These are phyloP conservation scores for Ptyas mucosa DNA, from an alignment of 2,113 vertebrate species.

Conservation along the genomic window DNA sequence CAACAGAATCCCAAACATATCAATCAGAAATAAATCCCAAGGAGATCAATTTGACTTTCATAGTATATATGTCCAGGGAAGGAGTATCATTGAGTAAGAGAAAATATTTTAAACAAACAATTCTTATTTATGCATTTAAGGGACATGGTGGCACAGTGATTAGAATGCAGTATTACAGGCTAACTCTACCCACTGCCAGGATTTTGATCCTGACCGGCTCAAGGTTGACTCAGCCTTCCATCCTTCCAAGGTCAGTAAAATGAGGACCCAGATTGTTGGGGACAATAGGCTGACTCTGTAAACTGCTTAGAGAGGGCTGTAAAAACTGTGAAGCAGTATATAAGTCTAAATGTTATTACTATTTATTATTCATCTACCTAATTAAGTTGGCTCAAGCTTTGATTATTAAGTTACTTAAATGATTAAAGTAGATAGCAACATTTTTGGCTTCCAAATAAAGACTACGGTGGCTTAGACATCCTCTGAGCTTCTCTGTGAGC, in stretches of 20 bases:
- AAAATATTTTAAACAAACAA: not conserved
- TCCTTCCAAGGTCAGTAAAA: not conserved
- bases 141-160: not conserved
- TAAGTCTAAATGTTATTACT: not conserved
- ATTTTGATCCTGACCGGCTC: not conserved
- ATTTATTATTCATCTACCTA: not conserved
- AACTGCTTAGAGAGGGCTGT: not conserved
- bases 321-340: not conserved
- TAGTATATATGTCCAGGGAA: not conserved
- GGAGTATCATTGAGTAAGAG: not conserved
- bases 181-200: not conserved
- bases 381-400: not conserved
- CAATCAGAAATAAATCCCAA: not conserved
- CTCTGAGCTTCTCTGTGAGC: not conserved
- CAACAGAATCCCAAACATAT: not conserved
- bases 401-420: not conserved
- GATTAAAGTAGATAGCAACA: not conserved
- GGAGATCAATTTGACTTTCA: not conserved
- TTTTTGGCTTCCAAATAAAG: not conserved
- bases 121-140: not conserved
- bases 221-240: not conserved
- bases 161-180: not conserved
- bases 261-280: not conserved
- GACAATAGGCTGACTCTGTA: not conserved
- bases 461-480: not conserved